Evolutionary conservation across 2,888 invertebrate genomes (phyloP).

Genomic region (Lasioglossum oenotherae): DNA sequence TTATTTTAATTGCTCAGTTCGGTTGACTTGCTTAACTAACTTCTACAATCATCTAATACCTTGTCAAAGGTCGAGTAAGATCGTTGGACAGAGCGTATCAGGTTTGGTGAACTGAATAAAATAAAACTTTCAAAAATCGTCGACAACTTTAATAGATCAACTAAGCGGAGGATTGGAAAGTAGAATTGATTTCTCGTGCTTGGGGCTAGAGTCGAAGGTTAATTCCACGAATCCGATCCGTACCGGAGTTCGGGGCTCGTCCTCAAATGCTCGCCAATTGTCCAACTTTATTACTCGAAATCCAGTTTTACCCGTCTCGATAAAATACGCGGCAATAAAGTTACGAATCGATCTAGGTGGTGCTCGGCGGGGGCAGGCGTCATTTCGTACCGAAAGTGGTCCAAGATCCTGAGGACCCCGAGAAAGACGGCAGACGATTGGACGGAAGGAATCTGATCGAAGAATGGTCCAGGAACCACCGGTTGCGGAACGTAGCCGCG

Average conservation of each 20-base stretch:
- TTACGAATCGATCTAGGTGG: slow-evolving; percentile 86
- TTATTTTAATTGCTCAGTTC: background rate
- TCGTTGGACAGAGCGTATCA: background rate
- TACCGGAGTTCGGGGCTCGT: background rate
- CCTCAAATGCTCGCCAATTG: slow-evolving; percentile 27
- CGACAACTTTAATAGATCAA: background rate
- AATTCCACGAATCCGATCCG: slow-evolving; percentile 28
- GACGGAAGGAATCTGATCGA: slow-evolving; percentile 92
- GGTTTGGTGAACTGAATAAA: background rate
- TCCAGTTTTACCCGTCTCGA: slow-evolving; percentile 29
- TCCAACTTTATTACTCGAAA: slow-evolving; percentile 41
- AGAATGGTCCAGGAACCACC: slow-evolving; percentile 92
- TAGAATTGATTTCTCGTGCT: slow-evolving; percentile 21
- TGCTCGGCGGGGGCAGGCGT: slow-evolving; percentile 91
- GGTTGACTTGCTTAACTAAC: background rate
- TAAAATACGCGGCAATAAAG: slow-evolving; percentile 55
- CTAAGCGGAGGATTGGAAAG: background rate
- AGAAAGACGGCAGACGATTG: slow-evolving; percentile 89
- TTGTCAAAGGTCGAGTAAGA: background rate
- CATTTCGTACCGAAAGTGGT: slow-evolving; percentile 91
- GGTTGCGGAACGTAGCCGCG: slow-evolving; percentile 88
- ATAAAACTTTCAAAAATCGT: background rate
- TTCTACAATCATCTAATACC: background rate
- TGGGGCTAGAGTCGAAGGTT: slow-evolving; percentile 13
- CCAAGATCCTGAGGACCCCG: slow-evolving; percentile 89